phyloP scores from a whole-genome alignment of 2,113 vertebrate genomes.

The Cyanoderma ruficeps region DNA sequence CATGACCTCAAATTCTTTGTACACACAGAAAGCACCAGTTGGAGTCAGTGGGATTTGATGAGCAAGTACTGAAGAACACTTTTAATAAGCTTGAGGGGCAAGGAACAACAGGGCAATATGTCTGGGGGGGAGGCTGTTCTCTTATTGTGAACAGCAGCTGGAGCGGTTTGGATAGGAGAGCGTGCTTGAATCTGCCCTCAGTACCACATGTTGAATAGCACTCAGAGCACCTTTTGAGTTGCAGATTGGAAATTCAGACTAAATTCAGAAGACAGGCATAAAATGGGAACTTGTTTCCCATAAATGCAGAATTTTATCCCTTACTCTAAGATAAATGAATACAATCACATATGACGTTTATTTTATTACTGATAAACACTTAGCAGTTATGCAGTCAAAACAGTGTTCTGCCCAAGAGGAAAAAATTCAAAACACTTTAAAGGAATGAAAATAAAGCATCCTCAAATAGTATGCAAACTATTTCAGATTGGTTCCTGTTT shows the following conservation, averaged over 20 bases:
- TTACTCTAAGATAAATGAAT: not conserved
- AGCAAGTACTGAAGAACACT: not conserved
- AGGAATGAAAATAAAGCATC: not conserved
- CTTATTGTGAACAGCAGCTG: not conserved
- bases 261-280: not conserved
- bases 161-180: not conserved
- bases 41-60: not conserved
- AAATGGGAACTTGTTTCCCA: not conserved
- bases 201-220: not conserved
- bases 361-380: conserved; percentile 3
- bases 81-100: not conserved
- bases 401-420: not conserved
- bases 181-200: not conserved
- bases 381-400: not conserved
- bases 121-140: not conserved
- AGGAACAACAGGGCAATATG: not conserved
- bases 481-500: not conserved
- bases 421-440: conserved; percentile 10
- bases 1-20: not conserved
- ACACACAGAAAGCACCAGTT: not conserved
- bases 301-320: not conserved
- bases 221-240: not conserved
- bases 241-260: not conserved
- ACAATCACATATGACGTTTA: not conserved
- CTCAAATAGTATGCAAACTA: not conserved